Percentiles rank a stretch among this genome's conserved stretches.
These are phyloP conservation scores for Sacculina carcini DNA, from an alignment of 2,888 invertebrate species.

Conservation along the genomic window DNA sequence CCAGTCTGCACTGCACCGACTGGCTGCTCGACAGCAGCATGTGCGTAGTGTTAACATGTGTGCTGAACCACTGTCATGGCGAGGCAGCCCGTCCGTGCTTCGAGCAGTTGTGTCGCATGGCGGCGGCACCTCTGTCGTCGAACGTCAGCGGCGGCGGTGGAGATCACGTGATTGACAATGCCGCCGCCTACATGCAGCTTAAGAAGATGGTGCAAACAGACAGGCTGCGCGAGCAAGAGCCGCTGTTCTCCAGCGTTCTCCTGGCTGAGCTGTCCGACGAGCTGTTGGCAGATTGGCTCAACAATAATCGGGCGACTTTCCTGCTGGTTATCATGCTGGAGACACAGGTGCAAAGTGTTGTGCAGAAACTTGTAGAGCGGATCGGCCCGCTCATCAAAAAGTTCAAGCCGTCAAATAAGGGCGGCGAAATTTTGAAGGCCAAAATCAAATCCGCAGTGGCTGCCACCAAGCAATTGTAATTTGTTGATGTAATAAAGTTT, in stretches of 20 bases:
- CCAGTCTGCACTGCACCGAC: slow-evolving; percentile 30
- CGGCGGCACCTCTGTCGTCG: slow-evolving; percentile 6
- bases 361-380: slow-evolving; percentile 4
- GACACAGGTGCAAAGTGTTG: slow-evolving; percentile 9
- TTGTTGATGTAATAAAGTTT: too few relatives aligned
- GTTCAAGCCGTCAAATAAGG: slow-evolving; percentile 4
- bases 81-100: slow-evolving; percentile 12
- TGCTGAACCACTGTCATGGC: slow-evolving; percentile 34
- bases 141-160: slow-evolving; percentile 8
- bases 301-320: slow-evolving; percentile 48
- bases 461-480: too few relatives aligned
- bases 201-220: slow-evolving; percentile 45
- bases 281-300: slow-evolving; percentile 9
- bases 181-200: slow-evolving; percentile 44
- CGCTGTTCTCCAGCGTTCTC: slow-evolving; percentile 9
- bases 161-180: slow-evolving; percentile 30
- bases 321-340: slow-evolving; percentile 24
- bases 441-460: too few relatives aligned
- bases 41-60: slow-evolving; percentile 38
- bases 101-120: slow-evolving; percentile 5
- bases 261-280: slow-evolving; percentile 8
- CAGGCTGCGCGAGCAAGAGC: slow-evolving; percentile 19
- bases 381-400: slow-evolving; percentile 5
- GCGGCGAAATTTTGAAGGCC: slow-evolving; percentile 11
- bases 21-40: slow-evolving; percentile 42